Conservation (phyloP, 2,113 vertebrate species). For the Gorsachius goisagi region DNA sequence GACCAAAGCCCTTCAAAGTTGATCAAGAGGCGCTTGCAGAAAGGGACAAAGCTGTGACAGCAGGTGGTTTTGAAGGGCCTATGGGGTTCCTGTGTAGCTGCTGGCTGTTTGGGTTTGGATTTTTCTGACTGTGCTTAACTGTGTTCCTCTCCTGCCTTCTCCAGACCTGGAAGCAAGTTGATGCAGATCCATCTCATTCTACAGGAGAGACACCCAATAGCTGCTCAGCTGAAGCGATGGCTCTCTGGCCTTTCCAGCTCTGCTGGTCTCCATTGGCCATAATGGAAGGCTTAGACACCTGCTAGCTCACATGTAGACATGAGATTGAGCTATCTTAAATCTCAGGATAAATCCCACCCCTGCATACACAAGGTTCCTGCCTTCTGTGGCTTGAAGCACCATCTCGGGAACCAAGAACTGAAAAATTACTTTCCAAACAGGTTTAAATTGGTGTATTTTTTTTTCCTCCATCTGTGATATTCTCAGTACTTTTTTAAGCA, state of each 20-base stretch:
- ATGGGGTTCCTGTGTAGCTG: background rate
- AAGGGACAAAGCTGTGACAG: background rate
- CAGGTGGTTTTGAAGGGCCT: background rate
- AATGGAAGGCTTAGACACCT: background rate
- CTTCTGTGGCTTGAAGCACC: background rate
- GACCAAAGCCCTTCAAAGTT: background rate
- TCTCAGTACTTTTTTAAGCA: background rate
- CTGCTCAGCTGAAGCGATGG: background rate
- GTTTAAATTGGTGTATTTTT: background rate
- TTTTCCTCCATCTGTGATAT: background rate
- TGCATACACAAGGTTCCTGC: background rate
- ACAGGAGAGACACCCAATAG: accelerated
- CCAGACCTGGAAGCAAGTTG: background rate
- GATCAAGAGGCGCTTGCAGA: background rate
- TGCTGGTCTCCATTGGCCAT: background rate
- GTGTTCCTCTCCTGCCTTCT: background rate
- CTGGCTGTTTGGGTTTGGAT: accelerated
- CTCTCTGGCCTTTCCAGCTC: background rate
- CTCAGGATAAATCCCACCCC: background rate
- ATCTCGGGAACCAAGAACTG: background rate
- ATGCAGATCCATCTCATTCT: background rate
- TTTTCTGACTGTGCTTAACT: background rate
- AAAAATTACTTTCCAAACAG: background rate
- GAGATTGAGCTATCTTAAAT: background rate
- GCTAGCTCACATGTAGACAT: accelerated